Evolutionary conservation across 2,113 vertebrate species (phyloP).

Genomic region (Poeciliopsis turrubarensis): DNA sequence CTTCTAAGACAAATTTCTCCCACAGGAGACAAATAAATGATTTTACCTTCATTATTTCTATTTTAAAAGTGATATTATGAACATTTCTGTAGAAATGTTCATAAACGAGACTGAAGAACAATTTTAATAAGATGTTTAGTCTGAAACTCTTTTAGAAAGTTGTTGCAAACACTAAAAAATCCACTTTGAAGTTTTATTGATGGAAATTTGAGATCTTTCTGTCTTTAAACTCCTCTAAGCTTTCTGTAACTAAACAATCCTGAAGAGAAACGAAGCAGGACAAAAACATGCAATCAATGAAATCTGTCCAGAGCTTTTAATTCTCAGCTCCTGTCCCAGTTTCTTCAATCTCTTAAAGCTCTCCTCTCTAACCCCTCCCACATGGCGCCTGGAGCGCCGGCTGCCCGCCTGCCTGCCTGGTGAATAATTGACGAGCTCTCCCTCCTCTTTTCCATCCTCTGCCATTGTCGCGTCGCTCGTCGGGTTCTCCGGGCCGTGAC

Average conservation of each 20-base stretch:
- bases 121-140: too few relatives aligned
- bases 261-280: neutral
- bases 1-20: too few relatives aligned
- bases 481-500: slow-evolving; percentile 17
- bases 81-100: too few relatives aligned
- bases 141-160: neutral
- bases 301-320: slow-evolving; percentile 47
- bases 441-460: slow-evolving; percentile 66
- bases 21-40: too few relatives aligned
- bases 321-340: slow-evolving; percentile 52
- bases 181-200: neutral
- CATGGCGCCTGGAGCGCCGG: neutral
- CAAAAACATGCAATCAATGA: slow-evolving; percentile 41
- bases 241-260: slow-evolving; percentile 13
- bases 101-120: too few relatives aligned
- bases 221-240: neutral
- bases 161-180: neutral
- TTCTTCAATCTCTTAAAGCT: slow-evolving; percentile 58
- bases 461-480: slow-evolving; percentile 45
- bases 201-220: neutral
- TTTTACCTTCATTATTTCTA: neutral
- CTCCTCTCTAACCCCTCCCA: slow-evolving; percentile 19
- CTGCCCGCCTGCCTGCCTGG: neutral
- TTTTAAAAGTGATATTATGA: too few relatives aligned
- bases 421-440: slow-evolving; percentile 81